These are phyloP conservation scores for Hyla sarda DNA, from an alignment of 2,113 vertebrate species.

Conservation along the genomic window DNA sequence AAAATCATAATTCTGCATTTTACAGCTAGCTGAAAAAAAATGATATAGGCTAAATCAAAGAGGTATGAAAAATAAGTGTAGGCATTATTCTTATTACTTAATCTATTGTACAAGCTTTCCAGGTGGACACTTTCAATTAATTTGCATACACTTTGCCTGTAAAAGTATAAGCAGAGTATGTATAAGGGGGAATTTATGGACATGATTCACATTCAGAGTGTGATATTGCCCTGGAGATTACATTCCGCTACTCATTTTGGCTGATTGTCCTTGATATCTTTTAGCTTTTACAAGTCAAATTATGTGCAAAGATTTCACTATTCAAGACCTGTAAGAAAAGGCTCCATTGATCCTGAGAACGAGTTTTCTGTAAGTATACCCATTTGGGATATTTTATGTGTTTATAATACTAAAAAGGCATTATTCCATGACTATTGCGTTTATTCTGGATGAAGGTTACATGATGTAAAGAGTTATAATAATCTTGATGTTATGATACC, in stretches of 20 bases:
- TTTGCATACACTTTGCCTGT: constrained; percentile 39
- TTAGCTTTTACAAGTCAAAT: constrained; percentile 98
- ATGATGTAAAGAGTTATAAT: background rate
- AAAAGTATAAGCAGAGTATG: constrained; percentile 17
- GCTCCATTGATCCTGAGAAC: constrained; percentile 91
- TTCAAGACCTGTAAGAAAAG: constrained; percentile 91
- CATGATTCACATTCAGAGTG: background rate
- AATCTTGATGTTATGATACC: too few species aligned
- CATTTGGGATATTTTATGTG: constrained; percentile 7
- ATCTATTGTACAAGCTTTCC: background rate
- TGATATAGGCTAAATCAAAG: constrained; percentile 9
- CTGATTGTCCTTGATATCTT: constrained; percentile 57
- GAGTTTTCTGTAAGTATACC: constrained; percentile 91
- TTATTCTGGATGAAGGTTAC: background rate
- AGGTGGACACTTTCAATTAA: constrained; percentile 15
- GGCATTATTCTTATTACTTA: background rate
- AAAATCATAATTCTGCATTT: constrained; percentile 17
- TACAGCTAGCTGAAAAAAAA: background rate
- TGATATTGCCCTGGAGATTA: background rate
- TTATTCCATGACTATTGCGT: background rate
- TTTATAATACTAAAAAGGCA: background rate
- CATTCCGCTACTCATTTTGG: constrained; percentile 51
- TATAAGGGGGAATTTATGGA: constrained; percentile 21
- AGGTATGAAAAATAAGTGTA: background rate
- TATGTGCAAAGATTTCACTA: constrained; percentile 95